Conservation (phyloP, 2,888 invertebrate genomes). For the Oscheius sp. region DNA sequence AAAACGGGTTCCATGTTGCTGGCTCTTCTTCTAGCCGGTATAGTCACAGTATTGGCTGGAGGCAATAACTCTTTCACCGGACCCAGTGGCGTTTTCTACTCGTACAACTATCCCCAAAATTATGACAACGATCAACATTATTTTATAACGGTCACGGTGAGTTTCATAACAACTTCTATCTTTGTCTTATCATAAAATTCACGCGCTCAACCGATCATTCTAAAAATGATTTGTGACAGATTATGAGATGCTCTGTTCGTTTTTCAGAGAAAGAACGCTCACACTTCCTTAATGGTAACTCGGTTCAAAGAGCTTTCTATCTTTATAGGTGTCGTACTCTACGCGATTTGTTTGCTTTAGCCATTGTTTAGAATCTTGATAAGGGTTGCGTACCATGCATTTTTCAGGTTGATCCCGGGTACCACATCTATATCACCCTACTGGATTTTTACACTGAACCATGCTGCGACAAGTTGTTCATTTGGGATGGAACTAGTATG, state of each 20-base stretch:
- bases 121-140: slow-evolving; percentile 38
- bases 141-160: slow-evolving; percentile 34
- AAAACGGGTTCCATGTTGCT: neutral
- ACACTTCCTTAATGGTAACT: neutral
- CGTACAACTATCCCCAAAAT: slow-evolving; percentile 45
- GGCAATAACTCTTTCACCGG: slow-evolving; percentile 10
- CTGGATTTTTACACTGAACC: slow-evolving; percentile 45
- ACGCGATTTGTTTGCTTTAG: too few species aligned
- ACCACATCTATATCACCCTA: slow-evolving; percentile 42
- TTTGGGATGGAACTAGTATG: slow-evolving; percentile 26
- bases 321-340: neutral
- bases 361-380: neutral
- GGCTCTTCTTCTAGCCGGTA: neutral
- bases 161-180: too few species aligned
- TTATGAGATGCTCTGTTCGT: too few species aligned
- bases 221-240: too few species aligned
- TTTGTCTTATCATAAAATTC: too few species aligned
- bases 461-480: slow-evolving; percentile 37
- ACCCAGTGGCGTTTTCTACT: slow-evolving; percentile 36
- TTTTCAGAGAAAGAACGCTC: too few species aligned
- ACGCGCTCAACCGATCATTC: too few species aligned
- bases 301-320: neutral
- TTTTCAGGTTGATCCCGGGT: slow-evolving; percentile 38
- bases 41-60: neutral
- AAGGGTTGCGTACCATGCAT: neutral